Percentiles rank a stretch among this genome's conserved stretches.
Conservation (phyloP, 2,797 vertebrate genomes). For the Dryobates pubescens region DNA sequence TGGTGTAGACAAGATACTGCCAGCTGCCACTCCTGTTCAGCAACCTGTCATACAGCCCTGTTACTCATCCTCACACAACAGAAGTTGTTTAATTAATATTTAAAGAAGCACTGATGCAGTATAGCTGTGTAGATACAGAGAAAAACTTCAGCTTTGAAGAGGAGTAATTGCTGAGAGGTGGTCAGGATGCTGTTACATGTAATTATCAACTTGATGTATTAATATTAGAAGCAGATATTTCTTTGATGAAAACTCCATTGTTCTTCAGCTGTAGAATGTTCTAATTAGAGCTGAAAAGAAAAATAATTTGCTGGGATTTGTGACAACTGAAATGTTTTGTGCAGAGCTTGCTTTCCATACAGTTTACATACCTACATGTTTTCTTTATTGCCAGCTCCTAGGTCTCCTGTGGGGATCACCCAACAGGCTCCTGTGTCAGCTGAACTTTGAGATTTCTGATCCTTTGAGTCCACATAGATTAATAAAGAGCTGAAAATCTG, state of each 20-base stretch:
- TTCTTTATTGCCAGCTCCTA: neutral
- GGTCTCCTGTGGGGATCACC: neutral
- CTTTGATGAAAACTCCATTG: slow-evolving; percentile 5
- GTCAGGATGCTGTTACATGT: neutral
- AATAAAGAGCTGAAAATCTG: neutral
- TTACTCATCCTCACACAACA: neutral
- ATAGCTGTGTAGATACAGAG: neutral
- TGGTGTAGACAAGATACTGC: neutral
- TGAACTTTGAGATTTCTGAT: neutral
- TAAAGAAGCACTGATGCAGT: neutral
- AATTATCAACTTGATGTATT: neutral
- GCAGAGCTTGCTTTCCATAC: neutral
- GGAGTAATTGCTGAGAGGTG: neutral
- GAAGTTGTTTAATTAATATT: neutral
- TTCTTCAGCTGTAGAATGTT: neutral
- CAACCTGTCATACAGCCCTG: neutral
- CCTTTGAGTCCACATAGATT: neutral
- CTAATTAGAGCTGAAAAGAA: neutral
- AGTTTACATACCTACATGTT: neutral
- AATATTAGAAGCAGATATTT: neutral
- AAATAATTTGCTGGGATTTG: neutral
- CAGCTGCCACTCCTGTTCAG: neutral
- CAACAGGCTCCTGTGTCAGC: neutral
- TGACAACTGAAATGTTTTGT: neutral
- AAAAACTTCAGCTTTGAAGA: slow-evolving; percentile 23